phyloP scores from a whole-genome alignment of 1,140 invertebrate genomes.

The Bombus soroeensis region DNA sequence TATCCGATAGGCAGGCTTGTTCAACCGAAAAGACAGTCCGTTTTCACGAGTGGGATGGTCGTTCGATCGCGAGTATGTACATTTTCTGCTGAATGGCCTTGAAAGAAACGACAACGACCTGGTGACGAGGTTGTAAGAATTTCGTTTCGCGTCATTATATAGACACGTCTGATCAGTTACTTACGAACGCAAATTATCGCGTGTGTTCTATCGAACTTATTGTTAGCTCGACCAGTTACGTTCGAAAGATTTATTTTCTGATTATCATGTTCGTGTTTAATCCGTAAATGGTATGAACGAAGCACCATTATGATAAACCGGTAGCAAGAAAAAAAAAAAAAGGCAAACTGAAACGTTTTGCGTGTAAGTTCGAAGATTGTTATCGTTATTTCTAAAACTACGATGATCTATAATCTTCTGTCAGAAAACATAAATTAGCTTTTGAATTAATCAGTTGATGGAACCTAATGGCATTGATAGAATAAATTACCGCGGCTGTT shows the following conservation, averaged over 20 bases:
- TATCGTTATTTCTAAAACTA: too few species aligned
- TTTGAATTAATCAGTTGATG: background rate
- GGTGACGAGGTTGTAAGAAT: background rate
- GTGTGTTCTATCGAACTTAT: too few species aligned
- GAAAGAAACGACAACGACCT: slow-evolving; percentile 17
- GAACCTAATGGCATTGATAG: background rate
- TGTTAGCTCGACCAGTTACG: background rate
- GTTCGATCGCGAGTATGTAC: background rate
- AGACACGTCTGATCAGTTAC: background rate
- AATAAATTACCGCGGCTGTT: background rate
- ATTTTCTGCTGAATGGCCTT: slow-evolving; percentile 5
- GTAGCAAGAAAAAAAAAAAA: too few species aligned
- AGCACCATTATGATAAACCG: too few species aligned
- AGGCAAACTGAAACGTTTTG: background rate
- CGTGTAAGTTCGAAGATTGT: background rate
- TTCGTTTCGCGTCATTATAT: background rate
- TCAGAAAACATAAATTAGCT: background rate
- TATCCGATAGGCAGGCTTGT: background rate
- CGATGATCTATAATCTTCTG: background rate
- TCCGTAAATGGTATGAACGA: background rate
- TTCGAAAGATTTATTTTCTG: background rate
- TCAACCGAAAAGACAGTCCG: background rate
- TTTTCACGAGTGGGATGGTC: background rate
- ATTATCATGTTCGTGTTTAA: background rate
- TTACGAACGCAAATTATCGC: background rate